Evolutionary conservation across 2,113 vertebrate genomes (phyloP), one percentile per base, ranked within the genome.

Genomic region (Heptranchias perlo): DNA sequence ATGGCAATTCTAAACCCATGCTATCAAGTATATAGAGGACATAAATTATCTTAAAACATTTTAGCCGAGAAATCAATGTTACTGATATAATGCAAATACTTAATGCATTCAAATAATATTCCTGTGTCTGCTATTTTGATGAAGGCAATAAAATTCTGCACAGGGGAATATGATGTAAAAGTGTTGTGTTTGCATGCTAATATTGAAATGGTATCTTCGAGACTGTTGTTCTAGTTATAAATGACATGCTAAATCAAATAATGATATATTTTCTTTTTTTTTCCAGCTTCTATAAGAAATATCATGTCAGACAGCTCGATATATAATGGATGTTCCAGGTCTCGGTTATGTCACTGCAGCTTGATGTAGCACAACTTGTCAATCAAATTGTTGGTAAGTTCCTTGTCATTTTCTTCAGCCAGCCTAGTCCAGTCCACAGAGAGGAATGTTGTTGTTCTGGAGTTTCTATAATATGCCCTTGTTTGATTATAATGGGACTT

Each of bases 361-460:
- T 95, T 95, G 39, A 95, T 69, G 25, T 69, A 69, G 94, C 64
- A 67, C 31, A 23, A 69, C 64, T 95, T 47, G 64, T 69, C 94
- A 69, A 52, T 95, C 64, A 95, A 95, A 95, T 49, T 95, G 35
- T 52, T 95, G 94, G 94, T 69, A 95, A 95, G 93, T 47, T 67
- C 49, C 93, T 44, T 94, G 23, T 1, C 25, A 39, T 39, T 64
- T 93, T 39, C 49, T 62, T 67, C 11, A 65, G 62, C 61, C 52
- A 91, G 28, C 4, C 31, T 44, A 18, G 39, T 82, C 16, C 3
- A 35, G 58, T 18, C 86, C 2, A 62, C 5, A 6, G 31, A 92
- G 6, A 92, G 28, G 58, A 58, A 89, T 3, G 25, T 58, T 94
- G 14, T n/a, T 21, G 1, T 31, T 64, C 16, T 65, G 61, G 25